These are phyloP conservation scores for Crotalus viridis DNA, from an alignment of 2,113 vertebrate species.

Conservation along the genomic window DNA sequence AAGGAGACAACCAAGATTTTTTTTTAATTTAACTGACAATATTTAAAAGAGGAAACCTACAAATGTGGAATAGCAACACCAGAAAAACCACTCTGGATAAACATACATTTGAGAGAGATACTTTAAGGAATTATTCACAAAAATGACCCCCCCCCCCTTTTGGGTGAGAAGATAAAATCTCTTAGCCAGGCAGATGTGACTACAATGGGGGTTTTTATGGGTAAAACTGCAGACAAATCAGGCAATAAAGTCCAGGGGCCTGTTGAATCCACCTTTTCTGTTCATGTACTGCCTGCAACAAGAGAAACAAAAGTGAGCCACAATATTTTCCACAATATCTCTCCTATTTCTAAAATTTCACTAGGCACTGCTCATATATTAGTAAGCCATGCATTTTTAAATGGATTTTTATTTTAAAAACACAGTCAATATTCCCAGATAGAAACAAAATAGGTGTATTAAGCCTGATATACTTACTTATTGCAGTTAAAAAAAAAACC, in stretches of 20 bases:
- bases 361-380: background rate
- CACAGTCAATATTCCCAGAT: background rate
- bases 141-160: slow-evolving; percentile 38
- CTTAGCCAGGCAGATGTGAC: slow-evolving; percentile 20
- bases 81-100: background rate
- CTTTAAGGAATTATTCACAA: slow-evolving; percentile 22
- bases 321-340: background rate
- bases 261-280: slow-evolving; percentile 98
- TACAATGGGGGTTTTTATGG: background rate
- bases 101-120: background rate
- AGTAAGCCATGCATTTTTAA: background rate
- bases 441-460: background rate
- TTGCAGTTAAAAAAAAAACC: background rate
- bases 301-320: slow-evolving; percentile 14
- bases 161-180: slow-evolving; percentile 37
- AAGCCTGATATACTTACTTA: background rate
- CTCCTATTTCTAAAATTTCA: background rate
- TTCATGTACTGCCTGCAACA: slow-evolving; percentile 94
- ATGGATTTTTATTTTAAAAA: background rate
- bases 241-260: slow-evolving; percentile 96
- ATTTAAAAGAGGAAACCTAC: background rate
- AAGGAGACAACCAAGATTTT: background rate
- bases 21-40: slow-evolving; percentile 4
- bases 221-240: slow-evolving; percentile 58
- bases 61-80: background rate